Percentiles rank a stretch among this genome's conserved stretches.
Evolutionary conservation across 1,140 invertebrate species (phyloP).

Genomic region (Sminthurides bifidus): DNA sequence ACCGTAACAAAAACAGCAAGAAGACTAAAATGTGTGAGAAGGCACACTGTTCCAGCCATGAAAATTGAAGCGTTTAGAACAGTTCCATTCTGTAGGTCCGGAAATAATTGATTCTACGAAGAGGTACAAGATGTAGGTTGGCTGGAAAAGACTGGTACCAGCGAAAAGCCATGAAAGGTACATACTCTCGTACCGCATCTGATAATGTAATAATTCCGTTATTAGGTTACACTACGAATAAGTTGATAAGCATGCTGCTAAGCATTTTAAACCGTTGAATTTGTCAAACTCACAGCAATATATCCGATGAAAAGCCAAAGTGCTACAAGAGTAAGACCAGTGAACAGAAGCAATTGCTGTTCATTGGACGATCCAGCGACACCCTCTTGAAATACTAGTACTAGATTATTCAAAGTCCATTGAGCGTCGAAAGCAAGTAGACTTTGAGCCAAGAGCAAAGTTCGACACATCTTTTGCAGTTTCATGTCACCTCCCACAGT

Average conservation of each 20-base stretch:
- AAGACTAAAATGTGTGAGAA: conserved; percentile 21
- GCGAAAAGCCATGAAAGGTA: conserved; percentile 20
- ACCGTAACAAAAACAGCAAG: conserved; percentile 11
- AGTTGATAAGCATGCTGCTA: not conserved
- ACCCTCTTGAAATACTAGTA: conserved; percentile 21
- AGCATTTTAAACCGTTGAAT: not conserved
- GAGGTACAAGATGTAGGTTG: conserved; percentile 19
- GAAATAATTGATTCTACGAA: conserved; percentile 13
- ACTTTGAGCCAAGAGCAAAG: conserved; percentile 19
- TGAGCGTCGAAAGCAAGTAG: conserved; percentile 27
- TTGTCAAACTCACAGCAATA: conserved; percentile 14
- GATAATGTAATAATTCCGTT: too few relatives aligned
- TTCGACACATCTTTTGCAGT: conserved; percentile 24
- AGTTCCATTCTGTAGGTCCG: not conserved
- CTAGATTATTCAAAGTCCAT: conserved; percentile 13
- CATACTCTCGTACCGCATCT: conserved; percentile 28
- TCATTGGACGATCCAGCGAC: conserved; percentile 11
- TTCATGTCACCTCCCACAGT: conserved; percentile 28
- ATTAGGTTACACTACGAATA: too few relatives aligned
- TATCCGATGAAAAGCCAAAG: conserved; percentile 26
- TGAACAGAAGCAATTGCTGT: conserved; percentile 11
- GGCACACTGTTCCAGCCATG: conserved; percentile 7
- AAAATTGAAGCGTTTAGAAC: conserved; percentile 7
- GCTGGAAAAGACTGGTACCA: conserved; percentile 21
- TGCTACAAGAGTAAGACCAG: conserved; percentile 10